Conservation (phyloP, 2,797 vertebrate species). For the Phataginus tricuspis region DNA sequence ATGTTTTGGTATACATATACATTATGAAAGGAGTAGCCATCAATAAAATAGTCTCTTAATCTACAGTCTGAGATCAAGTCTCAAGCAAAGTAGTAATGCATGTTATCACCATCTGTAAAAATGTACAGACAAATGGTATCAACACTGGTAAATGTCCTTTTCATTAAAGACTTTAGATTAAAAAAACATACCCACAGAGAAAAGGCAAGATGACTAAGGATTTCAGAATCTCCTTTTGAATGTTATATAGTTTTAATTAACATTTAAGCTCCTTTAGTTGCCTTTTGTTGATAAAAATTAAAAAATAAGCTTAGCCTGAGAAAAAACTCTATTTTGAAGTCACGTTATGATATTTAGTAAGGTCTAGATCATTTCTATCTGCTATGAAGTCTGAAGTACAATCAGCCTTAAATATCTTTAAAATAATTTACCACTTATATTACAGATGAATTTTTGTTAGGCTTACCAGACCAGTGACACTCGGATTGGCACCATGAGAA, state of each 20-base stretch:
- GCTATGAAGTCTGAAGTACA: background rate
- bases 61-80: background rate
- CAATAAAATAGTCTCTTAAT: background rate
- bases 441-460: background rate
- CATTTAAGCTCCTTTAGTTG: background rate
- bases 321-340: background rate
- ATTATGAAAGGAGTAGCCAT: background rate
- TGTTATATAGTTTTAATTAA: background rate
- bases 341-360: background rate
- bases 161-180: background rate
- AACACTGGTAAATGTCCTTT: background rate
- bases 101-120: background rate
- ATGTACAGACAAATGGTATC: background rate
- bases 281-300: background rate
- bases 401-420: background rate
- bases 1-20: background rate
- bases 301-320: background rate
- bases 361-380: background rate
- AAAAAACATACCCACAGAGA: background rate
- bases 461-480: conserved; percentile 95
- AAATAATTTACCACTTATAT: background rate
- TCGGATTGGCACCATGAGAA: conserved; percentile 94
- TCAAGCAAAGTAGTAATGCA: background rate
- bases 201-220: background rate
- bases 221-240: background rate